Evolutionary conservation across 2,888 invertebrate species (phyloP), one percentile per base, ranked within the genome.

Genomic region (Drosophila histrio): DNA sequence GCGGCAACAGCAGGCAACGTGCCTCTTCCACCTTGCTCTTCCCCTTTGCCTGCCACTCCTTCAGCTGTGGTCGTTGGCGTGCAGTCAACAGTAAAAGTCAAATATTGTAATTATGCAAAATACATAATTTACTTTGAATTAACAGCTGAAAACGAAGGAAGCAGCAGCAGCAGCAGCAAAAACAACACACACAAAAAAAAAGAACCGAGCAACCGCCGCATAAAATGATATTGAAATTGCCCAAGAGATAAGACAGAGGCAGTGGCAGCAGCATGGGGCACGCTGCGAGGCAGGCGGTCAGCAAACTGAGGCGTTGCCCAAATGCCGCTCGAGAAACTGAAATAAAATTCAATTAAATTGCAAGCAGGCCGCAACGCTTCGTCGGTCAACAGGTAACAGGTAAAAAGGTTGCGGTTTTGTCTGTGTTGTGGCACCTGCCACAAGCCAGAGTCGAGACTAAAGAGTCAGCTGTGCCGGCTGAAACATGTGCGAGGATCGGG

Each of bases 41-140:
- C 4, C 15, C 24, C n/a, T 11, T 4, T 24, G 24, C 9, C 19
- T 39, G 3, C 7, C 21, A 1, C 41, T n/a, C 2, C 22, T n/a
- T 17, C 46, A 19, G 8, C 49, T 34, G 49, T 49, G 32, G 52
- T 41, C 34, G 46, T 26, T 68, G 71, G 72, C 85, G 77, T 69
- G 82, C 82, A 82, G 85, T 79, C 85, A 85, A 82, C 85, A 85
- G 83, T 78, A 86, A 83, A 82, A 83, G 83, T 86, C 83, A 86
- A 83, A 83, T 83, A 83, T 80, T 86, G 76, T 83, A 83, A 83
- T 83, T 83, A 83, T 83, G 86, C 83, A 86, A 86, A 83, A 83
- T 83, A 83, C 86, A 83, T 86, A 86, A 83, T 83, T 83, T 83
- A 80, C 86, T 83, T 85, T 83, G 86, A 83, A 86, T 86, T 82